These are phyloP conservation scores for Neria commutata DNA, from an alignment of 2,888 invertebrate genomes.

Conservation along the genomic window DNA sequence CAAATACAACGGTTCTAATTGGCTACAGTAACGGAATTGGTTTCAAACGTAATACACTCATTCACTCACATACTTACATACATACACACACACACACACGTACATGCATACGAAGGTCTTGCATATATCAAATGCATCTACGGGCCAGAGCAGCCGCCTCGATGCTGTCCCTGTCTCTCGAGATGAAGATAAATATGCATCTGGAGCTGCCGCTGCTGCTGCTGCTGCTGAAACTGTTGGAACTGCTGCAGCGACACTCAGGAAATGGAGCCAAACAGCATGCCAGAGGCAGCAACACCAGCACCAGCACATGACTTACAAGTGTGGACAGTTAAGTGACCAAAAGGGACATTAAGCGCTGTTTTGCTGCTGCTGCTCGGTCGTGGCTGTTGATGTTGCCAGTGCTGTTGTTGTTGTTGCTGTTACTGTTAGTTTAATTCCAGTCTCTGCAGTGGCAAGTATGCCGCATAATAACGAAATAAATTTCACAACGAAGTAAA, in stretches of 20 bases:
- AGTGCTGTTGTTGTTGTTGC: background rate
- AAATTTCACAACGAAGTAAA: background rate
- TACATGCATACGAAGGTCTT: background rate
- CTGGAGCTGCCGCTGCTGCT: background rate
- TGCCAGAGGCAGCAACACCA: background rate
- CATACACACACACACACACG: background rate
- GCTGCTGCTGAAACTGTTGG: too few species aligned
- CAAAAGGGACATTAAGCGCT: constrained; percentile 44
- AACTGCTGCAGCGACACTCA: constrained; percentile 37
- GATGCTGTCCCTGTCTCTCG: constrained; percentile 31
- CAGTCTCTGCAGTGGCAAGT: background rate
- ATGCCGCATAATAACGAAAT: background rate
- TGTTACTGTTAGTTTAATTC: constrained; percentile 3
- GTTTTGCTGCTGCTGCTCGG: constrained; percentile 24
- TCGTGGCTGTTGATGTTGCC: constrained; percentile 15
- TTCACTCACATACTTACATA: too few species aligned
- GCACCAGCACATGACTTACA: constrained; percentile 7
- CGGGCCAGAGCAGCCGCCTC: constrained; percentile 42
- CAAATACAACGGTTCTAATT: too few species aligned
- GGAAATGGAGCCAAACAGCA: constrained; percentile 25
- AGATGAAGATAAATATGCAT: constrained; percentile 48
- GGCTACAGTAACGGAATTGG: too few species aligned
- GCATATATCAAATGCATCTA: constrained; percentile 43
- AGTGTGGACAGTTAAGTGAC: constrained; percentile 42
- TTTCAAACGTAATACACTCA: too few species aligned